Conservation (phyloP, 2,797 vertebrate species). For the Melopsittacus undulatus region DNA sequence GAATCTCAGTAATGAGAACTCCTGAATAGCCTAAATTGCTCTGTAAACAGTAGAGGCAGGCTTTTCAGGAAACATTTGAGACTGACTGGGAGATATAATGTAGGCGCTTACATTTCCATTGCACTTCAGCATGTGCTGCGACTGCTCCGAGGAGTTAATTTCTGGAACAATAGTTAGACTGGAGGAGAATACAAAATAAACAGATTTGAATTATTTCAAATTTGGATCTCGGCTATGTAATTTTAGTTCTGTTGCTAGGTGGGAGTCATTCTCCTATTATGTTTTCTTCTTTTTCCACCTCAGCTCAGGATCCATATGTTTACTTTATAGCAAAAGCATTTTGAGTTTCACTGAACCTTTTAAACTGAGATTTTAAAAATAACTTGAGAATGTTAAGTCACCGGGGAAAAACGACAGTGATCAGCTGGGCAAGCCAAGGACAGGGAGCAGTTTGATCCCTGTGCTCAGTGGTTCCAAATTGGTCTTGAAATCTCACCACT, state of each 20-base stretch:
- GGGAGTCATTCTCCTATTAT: neutral
- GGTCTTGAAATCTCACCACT: neutral
- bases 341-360: neutral
- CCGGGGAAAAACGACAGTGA: accelerated
- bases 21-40: neutral
- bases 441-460: accelerated
- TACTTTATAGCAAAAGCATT: neutral
- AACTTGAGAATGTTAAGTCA: neutral
- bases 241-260: constrained; percentile 32
- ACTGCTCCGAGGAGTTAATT: neutral
- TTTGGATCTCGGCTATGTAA: neutral
- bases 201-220: neutral
- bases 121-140: neutral
- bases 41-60: neutral
- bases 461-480: accelerated
- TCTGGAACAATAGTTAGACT: neutral
- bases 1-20: neutral
- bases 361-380: neutral
- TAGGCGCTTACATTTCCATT: neutral
- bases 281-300: neutral
- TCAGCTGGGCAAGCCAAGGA: neutral
- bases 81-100: neutral
- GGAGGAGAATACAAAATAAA: constrained; percentile 24
- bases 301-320: neutral
- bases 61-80: neutral